phyloP scores from a whole-genome alignment of 2,797 vertebrate species.

The Platyrinchus mystaceus region DNA sequence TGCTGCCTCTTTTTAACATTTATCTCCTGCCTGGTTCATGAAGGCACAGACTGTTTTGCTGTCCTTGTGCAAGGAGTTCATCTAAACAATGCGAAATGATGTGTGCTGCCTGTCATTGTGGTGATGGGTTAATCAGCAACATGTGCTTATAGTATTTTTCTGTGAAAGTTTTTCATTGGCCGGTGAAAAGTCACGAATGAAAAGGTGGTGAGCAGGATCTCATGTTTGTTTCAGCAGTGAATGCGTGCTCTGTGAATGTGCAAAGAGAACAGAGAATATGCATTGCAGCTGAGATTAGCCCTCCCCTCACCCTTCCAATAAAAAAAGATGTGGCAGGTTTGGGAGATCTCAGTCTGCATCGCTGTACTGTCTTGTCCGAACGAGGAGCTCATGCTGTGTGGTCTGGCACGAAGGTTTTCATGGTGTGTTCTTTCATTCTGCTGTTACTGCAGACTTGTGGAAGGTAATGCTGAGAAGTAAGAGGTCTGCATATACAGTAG shows the following conservation, averaged over 20 bases:
- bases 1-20: background rate
- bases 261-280: background rate
- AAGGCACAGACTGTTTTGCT: background rate
- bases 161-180: background rate
- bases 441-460: background rate
- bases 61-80: background rate
- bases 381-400: background rate
- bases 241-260: background rate
- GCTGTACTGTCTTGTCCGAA: background rate
- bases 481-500: background rate
- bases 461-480: background rate
- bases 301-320: background rate
- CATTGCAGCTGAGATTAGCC: background rate
- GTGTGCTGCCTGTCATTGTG: accelerated
- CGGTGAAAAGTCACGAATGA: background rate
- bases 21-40: background rate
- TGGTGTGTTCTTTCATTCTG: background rate
- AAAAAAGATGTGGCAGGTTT: background rate
- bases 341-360: background rate
- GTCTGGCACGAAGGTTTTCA: background rate
- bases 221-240: background rate
- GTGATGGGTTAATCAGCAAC: background rate
- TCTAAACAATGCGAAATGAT: background rate
- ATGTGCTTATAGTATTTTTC: background rate
- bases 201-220: background rate